Conservation (phyloP, 2,113 vertebrate genomes). For the Dasyurus viverrinus region DNA sequence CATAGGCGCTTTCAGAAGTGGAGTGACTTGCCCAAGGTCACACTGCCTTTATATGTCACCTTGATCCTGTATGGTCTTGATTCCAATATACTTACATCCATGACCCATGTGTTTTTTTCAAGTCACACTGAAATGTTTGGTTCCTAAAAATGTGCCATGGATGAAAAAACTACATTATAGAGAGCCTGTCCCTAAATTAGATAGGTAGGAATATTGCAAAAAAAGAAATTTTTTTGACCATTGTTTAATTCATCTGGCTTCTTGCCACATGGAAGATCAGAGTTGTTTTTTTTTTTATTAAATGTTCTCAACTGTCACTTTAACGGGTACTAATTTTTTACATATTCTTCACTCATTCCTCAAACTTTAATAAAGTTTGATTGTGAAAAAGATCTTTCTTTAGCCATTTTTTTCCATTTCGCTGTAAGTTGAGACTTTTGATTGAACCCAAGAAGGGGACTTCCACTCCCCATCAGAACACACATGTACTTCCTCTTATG, state of each 20-base stretch:
- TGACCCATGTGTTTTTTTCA: background rate
- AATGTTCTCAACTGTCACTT: constrained; percentile 18
- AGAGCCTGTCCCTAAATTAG: background rate
- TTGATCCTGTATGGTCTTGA: background rate
- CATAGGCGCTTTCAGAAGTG: background rate
- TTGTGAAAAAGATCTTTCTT: constrained; percentile 16
- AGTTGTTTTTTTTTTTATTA: background rate
- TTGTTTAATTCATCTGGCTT: background rate
- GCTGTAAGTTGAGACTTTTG: constrained; percentile 10
- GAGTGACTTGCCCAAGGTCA: background rate
- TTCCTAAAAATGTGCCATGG: background rate
- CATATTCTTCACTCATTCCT: constrained; percentile 53
- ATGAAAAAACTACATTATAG: background rate
- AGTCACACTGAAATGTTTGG: background rate
- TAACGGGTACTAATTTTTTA: constrained; percentile 49
- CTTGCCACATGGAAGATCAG: background rate
- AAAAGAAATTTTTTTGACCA: background rate
- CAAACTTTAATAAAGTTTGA: constrained; percentile 24
- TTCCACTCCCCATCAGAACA: background rate
- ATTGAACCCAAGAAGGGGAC: background rate
- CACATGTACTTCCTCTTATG: background rate
- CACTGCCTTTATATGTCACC: background rate
- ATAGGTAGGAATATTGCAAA: background rate
- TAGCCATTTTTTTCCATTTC: constrained; percentile 29
- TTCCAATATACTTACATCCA: background rate